Conservation (phyloP, 2,797 vertebrate species). For the Pyrocephalus nanus region DNA sequence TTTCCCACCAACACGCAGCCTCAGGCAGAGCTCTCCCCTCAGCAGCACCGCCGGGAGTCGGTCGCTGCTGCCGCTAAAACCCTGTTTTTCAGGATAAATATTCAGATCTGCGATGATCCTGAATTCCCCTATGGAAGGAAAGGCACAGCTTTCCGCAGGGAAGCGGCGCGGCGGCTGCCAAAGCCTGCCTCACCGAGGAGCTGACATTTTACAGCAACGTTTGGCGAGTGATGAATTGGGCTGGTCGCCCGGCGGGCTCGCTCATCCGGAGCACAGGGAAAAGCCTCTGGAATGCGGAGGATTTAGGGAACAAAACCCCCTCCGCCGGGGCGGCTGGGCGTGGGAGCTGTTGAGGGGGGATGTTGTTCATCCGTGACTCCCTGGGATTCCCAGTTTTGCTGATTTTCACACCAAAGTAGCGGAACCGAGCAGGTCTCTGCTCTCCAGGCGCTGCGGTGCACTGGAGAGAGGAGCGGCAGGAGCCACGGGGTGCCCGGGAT, state of each 20-base stretch:
- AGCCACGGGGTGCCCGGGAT: accelerated
- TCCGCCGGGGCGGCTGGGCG: accelerated
- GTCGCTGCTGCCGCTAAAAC: background rate
- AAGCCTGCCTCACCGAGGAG: background rate
- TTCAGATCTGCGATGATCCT: background rate
- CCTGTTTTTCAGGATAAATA: accelerated
- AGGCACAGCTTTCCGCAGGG: background rate
- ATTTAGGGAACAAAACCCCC: accelerated
- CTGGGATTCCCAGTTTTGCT: accelerated
- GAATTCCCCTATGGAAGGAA: background rate
- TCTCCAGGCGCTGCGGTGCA: background rate
- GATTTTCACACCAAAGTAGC: accelerated
- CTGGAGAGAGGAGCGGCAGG: background rate
- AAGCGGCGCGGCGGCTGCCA: background rate
- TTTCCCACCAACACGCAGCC: background rate
- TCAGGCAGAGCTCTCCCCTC: background rate
- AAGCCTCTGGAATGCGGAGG: background rate
- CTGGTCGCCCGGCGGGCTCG: background rate
- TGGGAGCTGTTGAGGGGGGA: accelerated
- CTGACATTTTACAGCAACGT: background rate
- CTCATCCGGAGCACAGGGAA: background rate
- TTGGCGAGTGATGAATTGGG: background rate
- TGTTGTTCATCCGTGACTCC: accelerated
- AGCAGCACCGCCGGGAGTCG: background rate
- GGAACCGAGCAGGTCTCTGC: background rate